These are phyloP conservation scores for Sylvilagus bachmani DNA, from an alignment of 2,113 vertebrate species.

Conservation along the genomic window DNA sequence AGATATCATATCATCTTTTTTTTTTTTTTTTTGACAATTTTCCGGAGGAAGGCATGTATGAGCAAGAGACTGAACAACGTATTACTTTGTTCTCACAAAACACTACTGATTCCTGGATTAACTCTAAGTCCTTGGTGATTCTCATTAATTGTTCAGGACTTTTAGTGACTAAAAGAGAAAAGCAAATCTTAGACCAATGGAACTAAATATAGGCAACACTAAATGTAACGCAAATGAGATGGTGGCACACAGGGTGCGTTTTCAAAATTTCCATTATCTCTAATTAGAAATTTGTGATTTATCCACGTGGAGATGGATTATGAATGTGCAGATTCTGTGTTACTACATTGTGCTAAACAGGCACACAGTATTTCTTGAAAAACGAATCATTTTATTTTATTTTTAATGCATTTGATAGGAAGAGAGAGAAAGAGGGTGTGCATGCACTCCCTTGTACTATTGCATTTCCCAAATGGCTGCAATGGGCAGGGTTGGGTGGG, in stretches of 20 bases:
- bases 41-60: slow-evolving; percentile 72
- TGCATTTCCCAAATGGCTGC: too few species aligned
- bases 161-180: slow-evolving; percentile 28
- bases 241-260: neutral
- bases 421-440: too few species aligned
- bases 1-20: slow-evolving; percentile 35
- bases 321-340: slow-evolving; percentile 2
- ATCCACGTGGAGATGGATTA: neutral
- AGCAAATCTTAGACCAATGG: neutral
- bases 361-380: neutral
- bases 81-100: slow-evolving; percentile 56
- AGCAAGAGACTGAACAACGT: slow-evolving; percentile 47
- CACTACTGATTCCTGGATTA: neutral
- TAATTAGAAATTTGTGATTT: slow-evolving; percentile 9
- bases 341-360: slow-evolving; percentile 16
- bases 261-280: slow-evolving; percentile 29
- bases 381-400: neutral
- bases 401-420: too few species aligned
- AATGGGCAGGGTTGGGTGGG: too few species aligned
- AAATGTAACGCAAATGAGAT: neutral
- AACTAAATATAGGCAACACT: neutral
- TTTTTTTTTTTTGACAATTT: slow-evolving; percentile 4
- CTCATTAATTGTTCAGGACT: slow-evolving; percentile 36
- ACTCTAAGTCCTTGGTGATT: neutral
- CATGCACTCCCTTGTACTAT: too few species aligned